Base-by-base conservation (phyloP, 1,140 invertebrate species). In the Paraescarpia echinospica region DNA sequence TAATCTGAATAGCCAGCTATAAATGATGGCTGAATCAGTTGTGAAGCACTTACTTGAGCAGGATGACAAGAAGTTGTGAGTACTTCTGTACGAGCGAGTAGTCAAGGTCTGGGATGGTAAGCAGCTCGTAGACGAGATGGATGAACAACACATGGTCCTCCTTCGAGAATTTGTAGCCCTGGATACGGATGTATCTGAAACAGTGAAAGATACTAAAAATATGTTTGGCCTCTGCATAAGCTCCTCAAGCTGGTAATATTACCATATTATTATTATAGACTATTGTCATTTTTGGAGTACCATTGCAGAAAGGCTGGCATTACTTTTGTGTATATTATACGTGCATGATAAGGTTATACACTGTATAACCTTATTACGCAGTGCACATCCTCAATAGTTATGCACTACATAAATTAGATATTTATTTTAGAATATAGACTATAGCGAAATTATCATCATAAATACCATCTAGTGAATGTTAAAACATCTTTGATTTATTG, bases 131-230 rank as follows among this genome's bases (percentile, higher is more conserved):
- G 91, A 98, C 96, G 77, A 99, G 95, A 94, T 98, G 97, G n/a
- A 99, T 97, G 34, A 99, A 97, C n/a, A 96, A 95, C 34, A 99
- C 97, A 95, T 99, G 98, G 95, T 99, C 98, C 94, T 98, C 97
- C 96, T 99, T 99, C 1, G 97, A 97, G 96, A 99, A 99, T 94
- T 98, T 98, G 93, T 97, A 95, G 27, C 98, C 98, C 96, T 98
- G 98, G 35, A 98, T 96, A 94, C 97, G 97, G 48, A 98, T 97
- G 94, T 98, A 99, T 94, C 96, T 97, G 89, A 77, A 77, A 77
- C 59, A 77, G 59, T 77, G 59, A 77, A 77, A 77, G 59, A 77
- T 31, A 77, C 2, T 31, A 22, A 77, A 77, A 27, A 77, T 77
- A 77, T 77, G 12, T 41, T 12, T 12, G 41, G 41, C 41, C 59